These are phyloP conservation scores for Barbus barbus DNA, from an alignment of 2,113 vertebrate genomes.

Conservation along the genomic window DNA sequence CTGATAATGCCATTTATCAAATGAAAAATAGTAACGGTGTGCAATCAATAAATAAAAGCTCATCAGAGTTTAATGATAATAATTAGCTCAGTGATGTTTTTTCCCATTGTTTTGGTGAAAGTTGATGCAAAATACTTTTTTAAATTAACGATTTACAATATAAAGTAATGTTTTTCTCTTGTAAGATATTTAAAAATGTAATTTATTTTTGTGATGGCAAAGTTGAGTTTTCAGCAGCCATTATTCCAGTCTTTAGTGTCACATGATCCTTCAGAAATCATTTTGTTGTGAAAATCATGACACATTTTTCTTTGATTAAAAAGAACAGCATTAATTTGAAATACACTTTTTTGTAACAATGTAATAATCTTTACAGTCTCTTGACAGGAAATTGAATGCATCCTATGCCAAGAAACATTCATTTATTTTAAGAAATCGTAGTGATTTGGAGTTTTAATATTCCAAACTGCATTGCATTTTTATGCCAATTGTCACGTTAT, in stretches of 20 bases:
- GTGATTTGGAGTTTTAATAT: background rate
- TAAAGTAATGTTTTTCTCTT: background rate
- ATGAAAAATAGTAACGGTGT: background rate
- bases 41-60: background rate
- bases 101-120: background rate
- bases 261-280: background rate
- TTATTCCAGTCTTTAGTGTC: background rate
- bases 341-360: background rate
- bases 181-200: background rate
- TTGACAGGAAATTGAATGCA: background rate
- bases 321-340: background rate
- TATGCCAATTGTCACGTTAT: background rate
- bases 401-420: no score
- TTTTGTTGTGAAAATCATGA: background rate
- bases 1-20: background rate
- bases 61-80: background rate
- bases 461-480: background rate
- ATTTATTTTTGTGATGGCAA: background rate
- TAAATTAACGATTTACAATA: background rate
- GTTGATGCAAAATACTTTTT: background rate
- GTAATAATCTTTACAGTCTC: background rate
- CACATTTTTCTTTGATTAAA: background rate
- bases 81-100: background rate
- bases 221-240: background rate
- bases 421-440: no score